A percentile compares a stretch with the other conserved stretches of the same genome.
Conservation (phyloP, 2,113 vertebrate genomes). For the Elaphurus davidianus region DNA sequence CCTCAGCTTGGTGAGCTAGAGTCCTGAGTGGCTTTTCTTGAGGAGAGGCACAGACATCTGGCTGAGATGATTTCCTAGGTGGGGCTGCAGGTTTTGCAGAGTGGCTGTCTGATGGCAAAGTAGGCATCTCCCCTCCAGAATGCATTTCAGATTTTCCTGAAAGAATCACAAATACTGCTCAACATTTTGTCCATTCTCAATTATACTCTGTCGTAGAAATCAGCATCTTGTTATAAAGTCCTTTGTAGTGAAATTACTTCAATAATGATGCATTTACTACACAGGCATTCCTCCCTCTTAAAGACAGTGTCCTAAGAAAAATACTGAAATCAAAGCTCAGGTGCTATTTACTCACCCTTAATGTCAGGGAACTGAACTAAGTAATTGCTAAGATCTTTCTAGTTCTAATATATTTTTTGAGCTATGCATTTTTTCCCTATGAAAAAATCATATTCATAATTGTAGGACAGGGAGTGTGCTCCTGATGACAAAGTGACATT, state of each 20-base stretch:
- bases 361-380: background rate
- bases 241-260: background rate
- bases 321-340: background rate
- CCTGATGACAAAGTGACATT: background rate
- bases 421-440: background rate
- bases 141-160: constrained; percentile 66
- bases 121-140: constrained; percentile 53
- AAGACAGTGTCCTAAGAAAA: background rate
- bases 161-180: constrained; percentile 20
- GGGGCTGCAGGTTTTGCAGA: constrained; percentile 32
- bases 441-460: constrained; percentile 12
- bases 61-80: constrained; percentile 29
- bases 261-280: background rate
- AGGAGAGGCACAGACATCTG: background rate
- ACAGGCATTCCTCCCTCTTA: background rate
- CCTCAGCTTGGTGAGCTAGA: constrained; percentile 49
- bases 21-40: background rate
- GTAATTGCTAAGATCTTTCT: background rate
- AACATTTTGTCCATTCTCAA: background rate
- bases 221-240: background rate
- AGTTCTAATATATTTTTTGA: background rate
- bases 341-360: background rate
- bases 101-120: background rate
- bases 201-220: background rate
- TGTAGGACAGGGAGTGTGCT: background rate